These are phyloP conservation scores for Echinarachnius parma DNA, from an alignment of 53 echinoderm and acorn worm species.

Conservation along the genomic window DNA sequence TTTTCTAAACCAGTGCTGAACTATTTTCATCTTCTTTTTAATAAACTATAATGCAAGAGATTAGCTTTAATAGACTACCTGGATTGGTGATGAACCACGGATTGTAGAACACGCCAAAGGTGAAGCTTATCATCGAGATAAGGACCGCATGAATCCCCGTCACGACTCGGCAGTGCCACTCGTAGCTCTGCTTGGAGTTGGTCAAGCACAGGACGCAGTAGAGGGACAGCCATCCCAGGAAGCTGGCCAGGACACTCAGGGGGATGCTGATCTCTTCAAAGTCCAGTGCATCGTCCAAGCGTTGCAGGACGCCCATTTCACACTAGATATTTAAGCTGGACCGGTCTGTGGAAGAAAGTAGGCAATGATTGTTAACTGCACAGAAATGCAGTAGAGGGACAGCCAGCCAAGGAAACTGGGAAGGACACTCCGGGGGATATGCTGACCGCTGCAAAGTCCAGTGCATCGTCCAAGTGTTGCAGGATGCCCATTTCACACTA, in stretches of 20 bases:
- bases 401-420: conserved; percentile 69
- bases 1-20: too few relatives aligned
- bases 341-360: too few relatives aligned
- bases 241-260: conserved; percentile 52
- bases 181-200: conserved; percentile 67
- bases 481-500: conserved; percentile 26
- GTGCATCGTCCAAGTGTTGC: conserved; percentile 12
- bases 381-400: conserved; percentile 74
- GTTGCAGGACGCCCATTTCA: conserved; percentile 28
- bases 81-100: conserved; percentile 93
- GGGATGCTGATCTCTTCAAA: conserved; percentile 17
- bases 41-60: too few relatives aligned
- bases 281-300: conserved; percentile 15
- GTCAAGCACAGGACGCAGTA: conserved; percentile 73
- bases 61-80: too few relatives aligned
- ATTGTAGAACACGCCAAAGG: conserved; percentile 87
- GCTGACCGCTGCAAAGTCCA: conserved; percentile 9
- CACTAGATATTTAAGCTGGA: too few relatives aligned
- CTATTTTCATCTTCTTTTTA: too few relatives aligned
- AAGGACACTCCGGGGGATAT: conserved; percentile 47
- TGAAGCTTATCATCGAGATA: conserved; percentile 57
- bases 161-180: conserved; percentile 80
- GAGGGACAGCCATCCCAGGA: conserved; percentile 72
- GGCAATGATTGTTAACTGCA: too few relatives aligned
- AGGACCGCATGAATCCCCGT: conserved; percentile 65